Evolutionary conservation across 2,797 vertebrate species (phyloP).

Genomic region (Micropoecilia bifurca): DNA sequence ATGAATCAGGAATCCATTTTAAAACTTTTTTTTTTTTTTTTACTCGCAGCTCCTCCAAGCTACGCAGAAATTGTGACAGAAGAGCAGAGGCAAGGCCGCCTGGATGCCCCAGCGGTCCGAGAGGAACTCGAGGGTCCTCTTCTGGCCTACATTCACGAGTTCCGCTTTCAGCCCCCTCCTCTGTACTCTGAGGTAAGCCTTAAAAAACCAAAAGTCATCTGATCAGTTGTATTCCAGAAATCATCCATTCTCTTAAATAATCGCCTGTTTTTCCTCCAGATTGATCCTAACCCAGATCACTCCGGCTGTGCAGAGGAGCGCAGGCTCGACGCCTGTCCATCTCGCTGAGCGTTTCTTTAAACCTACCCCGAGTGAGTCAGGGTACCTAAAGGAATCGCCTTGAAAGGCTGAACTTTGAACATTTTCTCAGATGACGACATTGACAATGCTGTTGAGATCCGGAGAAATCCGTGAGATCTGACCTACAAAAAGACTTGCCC

Average conservation of each 20-base stretch:
- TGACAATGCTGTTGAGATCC: slow-evolving; percentile 75
- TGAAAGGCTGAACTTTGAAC: slow-evolving; percentile 69
- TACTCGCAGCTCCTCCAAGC: slow-evolving; percentile 91
- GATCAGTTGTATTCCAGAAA: neutral
- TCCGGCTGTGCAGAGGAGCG: slow-evolving; percentile 82
- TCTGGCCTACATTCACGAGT: slow-evolving; percentile 98
- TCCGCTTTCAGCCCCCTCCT: slow-evolving; percentile 96
- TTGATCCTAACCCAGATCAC: slow-evolving; percentile 96
- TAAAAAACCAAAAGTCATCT: neutral
- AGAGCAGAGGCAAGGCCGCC: slow-evolving; percentile 89
- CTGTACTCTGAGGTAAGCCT: slow-evolving; percentile 95
- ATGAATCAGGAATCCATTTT: neutral
- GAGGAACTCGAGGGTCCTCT: slow-evolving; percentile 94
- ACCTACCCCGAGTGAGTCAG: slow-evolving; percentile 50
- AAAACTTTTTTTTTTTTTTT: slow-evolving; percentile 21
- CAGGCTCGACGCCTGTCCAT: slow-evolving; percentile 90
- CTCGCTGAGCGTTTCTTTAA: slow-evolving; percentile 84
- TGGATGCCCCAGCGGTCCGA: slow-evolving; percentile 84
- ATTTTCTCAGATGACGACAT: slow-evolving; percentile 66
- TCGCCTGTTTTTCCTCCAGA: slow-evolving; percentile 69
- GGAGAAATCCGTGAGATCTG: slow-evolving; percentile 72
- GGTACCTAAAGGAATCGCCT: slow-evolving; percentile 61
- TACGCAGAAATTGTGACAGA: slow-evolving; percentile 97
- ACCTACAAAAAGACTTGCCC: slow-evolving; percentile 62
- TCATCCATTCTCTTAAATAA: slow-evolving; percentile 20